A percentile compares a stretch with the other conserved stretches of the same genome.
phyloP scores from a whole-genome alignment of 2,113 vertebrate species.

The Agapornis roseicollis region DNA sequence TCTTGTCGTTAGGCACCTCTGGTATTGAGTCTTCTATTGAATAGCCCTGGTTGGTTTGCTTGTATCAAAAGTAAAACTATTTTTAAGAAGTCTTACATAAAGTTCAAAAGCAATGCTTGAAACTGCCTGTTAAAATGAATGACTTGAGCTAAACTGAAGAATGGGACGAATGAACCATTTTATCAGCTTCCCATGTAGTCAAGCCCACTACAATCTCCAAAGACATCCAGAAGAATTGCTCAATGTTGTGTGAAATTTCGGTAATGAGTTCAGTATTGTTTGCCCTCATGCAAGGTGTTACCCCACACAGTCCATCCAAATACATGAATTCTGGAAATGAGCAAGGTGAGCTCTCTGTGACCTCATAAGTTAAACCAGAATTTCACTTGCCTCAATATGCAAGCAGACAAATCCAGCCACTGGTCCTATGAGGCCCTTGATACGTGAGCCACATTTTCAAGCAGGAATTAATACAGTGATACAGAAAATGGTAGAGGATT shows the following conservation, averaged over 20 bases:
- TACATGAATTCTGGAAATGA: background rate
- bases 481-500: background rate
- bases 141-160: background rate
- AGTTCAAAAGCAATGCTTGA: background rate
- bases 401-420: background rate
- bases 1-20: background rate
- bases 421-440: background rate
- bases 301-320: background rate
- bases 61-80: background rate
- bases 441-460: background rate
- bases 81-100: background rate
- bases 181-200: background rate
- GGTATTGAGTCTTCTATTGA: background rate
- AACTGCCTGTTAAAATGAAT: background rate
- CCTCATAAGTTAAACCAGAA: background rate
- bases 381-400: background rate
- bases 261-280: background rate
- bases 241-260: slow-evolving; percentile 8
- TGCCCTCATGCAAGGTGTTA: background rate
- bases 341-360: background rate
- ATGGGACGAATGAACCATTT: slow-evolving; percentile 32
- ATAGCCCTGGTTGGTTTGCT: background rate
- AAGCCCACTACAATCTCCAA: background rate
- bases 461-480: background rate
- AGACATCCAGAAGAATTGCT: slow-evolving; percentile 3